Percentiles rank a stretch among this genome's conserved stretches.
Conservation (phyloP, 2,888 invertebrate genomes). For the Erpobdella octoculata region DNA sequence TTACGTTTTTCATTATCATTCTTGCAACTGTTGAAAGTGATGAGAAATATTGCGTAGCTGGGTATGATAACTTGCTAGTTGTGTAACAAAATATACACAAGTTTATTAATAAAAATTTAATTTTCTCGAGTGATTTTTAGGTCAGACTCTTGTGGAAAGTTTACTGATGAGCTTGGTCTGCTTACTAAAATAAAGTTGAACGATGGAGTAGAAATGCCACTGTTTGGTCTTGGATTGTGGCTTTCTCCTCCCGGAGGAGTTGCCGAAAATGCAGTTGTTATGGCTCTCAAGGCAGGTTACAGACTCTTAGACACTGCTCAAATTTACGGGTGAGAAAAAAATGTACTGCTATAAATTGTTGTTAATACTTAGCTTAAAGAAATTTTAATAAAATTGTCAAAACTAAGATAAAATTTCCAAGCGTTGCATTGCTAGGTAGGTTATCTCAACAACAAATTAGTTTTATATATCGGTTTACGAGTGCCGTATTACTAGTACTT, state of each 20-base stretch:
- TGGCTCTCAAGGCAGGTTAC: conserved; percentile 24
- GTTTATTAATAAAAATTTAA: not conserved
- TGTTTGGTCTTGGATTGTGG: conserved; percentile 30
- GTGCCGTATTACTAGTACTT: no score
- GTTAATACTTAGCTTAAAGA: not conserved
- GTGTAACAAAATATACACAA: not conserved
- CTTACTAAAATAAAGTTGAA: conserved; percentile 13
- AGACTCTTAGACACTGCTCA: conserved; percentile 30
- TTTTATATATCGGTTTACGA: no score
- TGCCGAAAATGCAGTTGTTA: conserved; percentile 21
- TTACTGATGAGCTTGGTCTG: not conserved
- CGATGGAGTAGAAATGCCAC: conserved; percentile 30
- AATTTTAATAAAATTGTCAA: no score
- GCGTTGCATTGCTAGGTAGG: no score
- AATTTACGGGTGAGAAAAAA: conserved; percentile 21
- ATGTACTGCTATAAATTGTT: not conserved
- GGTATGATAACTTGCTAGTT: no score
- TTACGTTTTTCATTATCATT: no score
- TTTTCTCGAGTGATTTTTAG: not conserved
- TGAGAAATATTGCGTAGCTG: no score
- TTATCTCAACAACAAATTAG: no score
- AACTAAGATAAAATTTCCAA: no score
- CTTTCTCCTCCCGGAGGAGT: conserved; percentile 12
- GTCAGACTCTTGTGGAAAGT: not conserved
- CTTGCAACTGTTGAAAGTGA: no score